These are phyloP conservation scores for Paratrypauchen microcephalus DNA, from an alignment of 2,797 vertebrate genomes.

Conservation along the genomic window DNA sequence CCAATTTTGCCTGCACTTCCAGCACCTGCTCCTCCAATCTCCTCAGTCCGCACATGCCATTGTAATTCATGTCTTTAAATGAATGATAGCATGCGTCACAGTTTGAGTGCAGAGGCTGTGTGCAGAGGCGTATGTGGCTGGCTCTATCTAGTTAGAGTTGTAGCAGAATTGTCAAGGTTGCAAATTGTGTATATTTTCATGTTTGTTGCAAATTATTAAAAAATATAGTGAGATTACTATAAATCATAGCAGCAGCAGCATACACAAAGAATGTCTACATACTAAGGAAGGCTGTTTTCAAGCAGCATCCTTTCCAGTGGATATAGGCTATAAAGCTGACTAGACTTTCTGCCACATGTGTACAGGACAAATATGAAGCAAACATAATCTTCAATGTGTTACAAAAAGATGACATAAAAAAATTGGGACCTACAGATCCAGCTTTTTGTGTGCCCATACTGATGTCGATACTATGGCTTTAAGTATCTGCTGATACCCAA, in stretches of 20 bases:
- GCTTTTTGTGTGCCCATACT: no score
- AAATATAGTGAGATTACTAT: slow-evolving; percentile 52
- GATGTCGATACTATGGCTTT: no score
- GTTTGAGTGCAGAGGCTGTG: slow-evolving; percentile 7
- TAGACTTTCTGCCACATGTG: slow-evolving; percentile 37
- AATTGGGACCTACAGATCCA: no score
- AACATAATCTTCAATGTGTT: no score
- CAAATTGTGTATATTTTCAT: slow-evolving; percentile 10
- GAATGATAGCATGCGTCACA: slow-evolving; percentile 28
- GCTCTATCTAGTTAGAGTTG: slow-evolving; percentile 23
- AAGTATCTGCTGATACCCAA: no score
- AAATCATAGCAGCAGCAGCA: slow-evolving; percentile 1
- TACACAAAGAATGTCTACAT: slow-evolving; percentile 52
- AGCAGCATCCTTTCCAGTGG: slow-evolving; percentile 32
- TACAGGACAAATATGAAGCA: background rate
- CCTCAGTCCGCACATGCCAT: slow-evolving; percentile 10
- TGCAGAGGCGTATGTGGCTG: slow-evolving; percentile 15
- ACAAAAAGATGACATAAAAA: background rate
- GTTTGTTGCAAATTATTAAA: slow-evolving; percentile 51
- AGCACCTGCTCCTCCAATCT: slow-evolving; percentile 38
- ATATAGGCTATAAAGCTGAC: no score
- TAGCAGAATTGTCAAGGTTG: slow-evolving; percentile 41
- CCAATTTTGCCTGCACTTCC: slow-evolving; percentile 63
- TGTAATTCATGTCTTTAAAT: slow-evolving; percentile 33
- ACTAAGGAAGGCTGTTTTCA: slow-evolving; percentile 63